These are phyloP conservation scores for Empis stercorea DNA, from an alignment of 2,888 invertebrate genomes.

Conservation along the genomic window DNA sequence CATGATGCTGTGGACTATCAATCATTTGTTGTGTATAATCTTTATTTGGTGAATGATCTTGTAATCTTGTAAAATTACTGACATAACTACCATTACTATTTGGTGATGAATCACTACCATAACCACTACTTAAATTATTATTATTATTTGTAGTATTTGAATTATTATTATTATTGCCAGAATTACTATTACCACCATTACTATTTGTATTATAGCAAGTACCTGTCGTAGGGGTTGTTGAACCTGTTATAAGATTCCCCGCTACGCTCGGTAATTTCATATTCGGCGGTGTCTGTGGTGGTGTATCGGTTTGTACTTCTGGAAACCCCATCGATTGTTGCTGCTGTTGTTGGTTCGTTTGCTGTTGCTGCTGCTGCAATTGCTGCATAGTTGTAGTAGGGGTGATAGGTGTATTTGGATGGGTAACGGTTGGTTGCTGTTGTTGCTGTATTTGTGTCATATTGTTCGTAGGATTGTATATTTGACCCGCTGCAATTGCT, in stretches of 20 bases:
- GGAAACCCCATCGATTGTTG: constrained; percentile 58
- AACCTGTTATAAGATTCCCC: constrained; percentile 55
- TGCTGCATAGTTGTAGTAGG: constrained; percentile 24
- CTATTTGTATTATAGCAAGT: constrained; percentile 36
- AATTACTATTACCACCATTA: constrained; percentile 10
- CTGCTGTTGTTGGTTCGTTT: constrained; percentile 19
- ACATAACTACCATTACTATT: constrained; percentile 16
- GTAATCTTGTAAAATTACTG: constrained; percentile 20
- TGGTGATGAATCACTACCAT: constrained; percentile 16
- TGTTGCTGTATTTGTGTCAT: constrained; percentile 20
- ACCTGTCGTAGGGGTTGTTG: constrained; percentile 41
- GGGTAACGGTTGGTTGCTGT: constrained; percentile 34
- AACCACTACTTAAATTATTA: constrained; percentile 11
- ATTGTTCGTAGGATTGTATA: constrained; percentile 28
- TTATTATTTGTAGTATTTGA: constrained; percentile 16
- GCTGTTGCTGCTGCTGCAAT: constrained; percentile 16
- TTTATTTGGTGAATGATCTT: constrained; percentile 27
- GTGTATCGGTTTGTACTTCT: constrained; percentile 76
- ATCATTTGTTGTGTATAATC: constrained; percentile 24
- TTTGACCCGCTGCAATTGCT: constrained; percentile 23
- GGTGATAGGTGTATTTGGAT: constrained; percentile 28
- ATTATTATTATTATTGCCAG: constrained; percentile 15
- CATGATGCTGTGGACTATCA: constrained; percentile 15
- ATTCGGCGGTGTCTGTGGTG: constrained; percentile 87
- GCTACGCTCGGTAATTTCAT: constrained; percentile 78